These are phyloP conservation scores for Donacobius atricapilla DNA, from an alignment of 2,113 vertebrate species.

Conservation along the genomic window DNA sequence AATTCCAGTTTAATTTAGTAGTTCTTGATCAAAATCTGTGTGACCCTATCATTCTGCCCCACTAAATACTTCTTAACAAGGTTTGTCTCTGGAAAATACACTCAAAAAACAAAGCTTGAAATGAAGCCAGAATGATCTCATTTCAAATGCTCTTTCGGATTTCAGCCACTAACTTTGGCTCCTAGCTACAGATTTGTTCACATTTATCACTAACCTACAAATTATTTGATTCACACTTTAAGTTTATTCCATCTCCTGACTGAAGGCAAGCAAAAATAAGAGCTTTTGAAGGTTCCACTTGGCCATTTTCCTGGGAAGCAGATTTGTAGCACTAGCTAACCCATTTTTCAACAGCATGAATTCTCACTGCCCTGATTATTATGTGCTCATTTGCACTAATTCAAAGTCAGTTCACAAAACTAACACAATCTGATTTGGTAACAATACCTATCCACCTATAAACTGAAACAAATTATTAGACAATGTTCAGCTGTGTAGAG, in stretches of 20 bases:
- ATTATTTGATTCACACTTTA: neutral
- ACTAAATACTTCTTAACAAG: neutral
- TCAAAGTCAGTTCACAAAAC: slow-evolving; percentile 35
- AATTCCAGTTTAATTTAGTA: neutral
- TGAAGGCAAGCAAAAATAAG: neutral
- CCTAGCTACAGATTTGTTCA: neutral
- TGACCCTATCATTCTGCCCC: neutral
- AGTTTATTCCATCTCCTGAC: neutral
- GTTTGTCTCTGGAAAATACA: neutral
- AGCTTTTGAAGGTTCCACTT: neutral
- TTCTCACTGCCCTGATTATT: slow-evolving; percentile 58
- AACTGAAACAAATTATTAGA: neutral
- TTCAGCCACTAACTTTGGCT: neutral
- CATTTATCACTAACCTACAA: neutral
- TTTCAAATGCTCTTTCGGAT: neutral
- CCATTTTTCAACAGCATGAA: slow-evolving; percentile 52
- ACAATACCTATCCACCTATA: neutral
- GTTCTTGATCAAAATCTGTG: neutral
- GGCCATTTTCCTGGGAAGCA: slow-evolving; percentile 50
- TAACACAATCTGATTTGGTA: neutral
- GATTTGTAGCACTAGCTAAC: slow-evolving; percentile 43
- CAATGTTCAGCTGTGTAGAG: neutral
- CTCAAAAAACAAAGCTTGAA: neutral
- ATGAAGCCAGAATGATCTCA: neutral
- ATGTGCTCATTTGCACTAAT: slow-evolving; percentile 31